A percentile compares a stretch with the other conserved stretches of the same genome.
These are phyloP conservation scores for Ceratina japonica DNA, from an alignment of 1,140 invertebrate species.

Conservation along the genomic window DNA sequence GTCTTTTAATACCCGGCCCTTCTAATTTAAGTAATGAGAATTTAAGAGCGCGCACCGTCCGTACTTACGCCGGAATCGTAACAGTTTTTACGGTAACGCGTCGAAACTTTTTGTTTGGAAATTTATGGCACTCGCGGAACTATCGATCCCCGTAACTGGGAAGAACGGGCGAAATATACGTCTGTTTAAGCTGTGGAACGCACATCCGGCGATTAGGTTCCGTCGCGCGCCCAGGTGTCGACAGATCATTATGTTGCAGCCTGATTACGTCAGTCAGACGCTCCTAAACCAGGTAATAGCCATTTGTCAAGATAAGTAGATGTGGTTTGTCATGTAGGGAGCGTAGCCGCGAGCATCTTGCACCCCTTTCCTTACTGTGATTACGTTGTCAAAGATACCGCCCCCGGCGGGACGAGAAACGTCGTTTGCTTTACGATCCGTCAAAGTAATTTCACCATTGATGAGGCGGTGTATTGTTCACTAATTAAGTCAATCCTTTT, in stretches of 20 bases:
- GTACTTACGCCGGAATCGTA: not conserved
- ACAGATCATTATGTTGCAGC: conserved; percentile 52
- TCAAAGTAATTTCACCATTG: not conserved
- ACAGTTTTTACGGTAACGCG: not conserved
- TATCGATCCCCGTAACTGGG: no score
- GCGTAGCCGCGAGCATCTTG: conserved; percentile 32
- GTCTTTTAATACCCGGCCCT: conserved; percentile 26
- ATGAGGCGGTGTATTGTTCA: not conserved
- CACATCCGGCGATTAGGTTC: not conserved
- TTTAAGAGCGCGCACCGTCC: not conserved
- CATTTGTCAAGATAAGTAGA: conserved; percentile 62
- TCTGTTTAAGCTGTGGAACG: not conserved
- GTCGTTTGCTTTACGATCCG: not conserved
- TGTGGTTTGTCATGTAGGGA: conserved; percentile 28
- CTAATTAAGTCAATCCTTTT: not conserved
- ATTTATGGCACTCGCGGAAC: not conserved
- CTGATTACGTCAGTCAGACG: conserved; percentile 48
- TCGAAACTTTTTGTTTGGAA: not conserved
- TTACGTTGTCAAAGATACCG: not conserved
- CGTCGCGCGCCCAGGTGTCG: conserved; percentile 19
- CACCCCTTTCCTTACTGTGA: conserved; percentile 32
- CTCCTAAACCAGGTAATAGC: conserved; percentile 30
- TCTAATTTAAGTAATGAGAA: conserved; percentile 38
- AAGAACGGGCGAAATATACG: no score
- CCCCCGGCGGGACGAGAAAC: no score